Base-by-base conservation (phyloP, 2,113 vertebrate genomes). In the Poeciliopsis prolifica region DNA sequence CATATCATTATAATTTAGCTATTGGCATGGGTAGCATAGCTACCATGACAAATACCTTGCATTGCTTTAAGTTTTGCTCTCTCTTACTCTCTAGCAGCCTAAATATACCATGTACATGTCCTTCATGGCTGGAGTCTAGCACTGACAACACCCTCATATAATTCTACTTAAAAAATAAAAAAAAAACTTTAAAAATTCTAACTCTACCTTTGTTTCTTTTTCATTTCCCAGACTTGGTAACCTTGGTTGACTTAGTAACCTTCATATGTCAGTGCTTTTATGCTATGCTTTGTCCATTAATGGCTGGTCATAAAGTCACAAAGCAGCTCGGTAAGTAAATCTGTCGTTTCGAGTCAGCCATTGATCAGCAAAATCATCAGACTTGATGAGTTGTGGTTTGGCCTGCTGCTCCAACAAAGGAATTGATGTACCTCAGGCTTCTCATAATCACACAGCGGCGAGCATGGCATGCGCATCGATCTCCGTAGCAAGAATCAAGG, bases 391-490 rank as follows among this genome's bases (percentile, higher is more conserved):
- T 31, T 79, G 28, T 79, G 24, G 74, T 71, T 68, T 58, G 3
- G 4, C 80, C 66, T 75, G 35, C 17, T 68, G 30, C 12, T 58
- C 48, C 77, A 72, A 78, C 60, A 72, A 66, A 42, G 51, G 44
- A 11, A 88, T 91, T 81, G 73, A 91, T 90, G 71, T 60, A 60
- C 58, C 73, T 81, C 73, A 72, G 61, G 72, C 24, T 33, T n/a
- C 63, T 77, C 68, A 73, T 83, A 75, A 85, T 88, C 81, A 70
- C 80, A 61, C 30, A 1, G 28, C 68, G 66, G 28, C 51, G 67
- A 37, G 29, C 61, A 74, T 80, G 54, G 74, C 66, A 24, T 42
- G 19, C 61, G 40, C 75, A 86, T 92, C 33, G 81, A 90, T 91
- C 29, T 0, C 40, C 60, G 26, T 69, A 65, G 54, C 65, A 80